Base-by-base conservation (phyloP, 2,113 vertebrate genomes). In the Heteronetta atricapilla region DNA sequence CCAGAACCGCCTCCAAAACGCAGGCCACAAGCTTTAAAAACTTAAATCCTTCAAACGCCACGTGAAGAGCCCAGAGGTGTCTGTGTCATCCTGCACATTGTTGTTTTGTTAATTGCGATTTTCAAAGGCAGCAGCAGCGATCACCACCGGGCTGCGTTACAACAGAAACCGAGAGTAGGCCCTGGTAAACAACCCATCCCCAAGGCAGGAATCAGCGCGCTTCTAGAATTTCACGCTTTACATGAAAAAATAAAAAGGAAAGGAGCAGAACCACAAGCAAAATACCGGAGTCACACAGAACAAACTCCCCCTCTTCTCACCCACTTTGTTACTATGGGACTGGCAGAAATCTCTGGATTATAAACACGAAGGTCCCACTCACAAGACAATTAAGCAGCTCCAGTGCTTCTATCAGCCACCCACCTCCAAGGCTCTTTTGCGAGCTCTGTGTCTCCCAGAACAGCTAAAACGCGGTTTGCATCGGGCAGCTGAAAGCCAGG, bases 281-380 rank as follows among this genome's bases (percentile, higher is more conserved):
- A 93, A 92, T 7, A 34, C 26, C 80, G 46, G 68, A 96, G 88
- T 67, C 76, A 60, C 52, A 10, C 6, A 73, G 68, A 1, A 31
- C 56, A 28, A 26, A 22, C 81, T 73, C 93, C 86, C 63, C 89
- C 85, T 94, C 79, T 80, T 12, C 91, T 93, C 95, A 95, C 93
- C 91, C 94, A 88, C 94, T 97, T 93, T 68, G 89, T 91, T 90
- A 83, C 93, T 91, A 88, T 70, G 85, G 93, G 94, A 91, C 82
- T 93, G 7, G 29, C 85, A 93, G 85, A 74, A 91, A 88, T 74
- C 93, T 91, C 88, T 91, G 89, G 64, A 90, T 93, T 77, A 77
- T 23, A 73, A 87, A 67, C 84, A 86, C 13, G 11, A 77, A 90
- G 93, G 91, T 95, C 88, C 85, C 93, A 88, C 93, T 95, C 91